These are phyloP conservation scores for Pipra filicauda DNA, from an alignment of 2,113 vertebrate species.

Conservation along the genomic window DNA sequence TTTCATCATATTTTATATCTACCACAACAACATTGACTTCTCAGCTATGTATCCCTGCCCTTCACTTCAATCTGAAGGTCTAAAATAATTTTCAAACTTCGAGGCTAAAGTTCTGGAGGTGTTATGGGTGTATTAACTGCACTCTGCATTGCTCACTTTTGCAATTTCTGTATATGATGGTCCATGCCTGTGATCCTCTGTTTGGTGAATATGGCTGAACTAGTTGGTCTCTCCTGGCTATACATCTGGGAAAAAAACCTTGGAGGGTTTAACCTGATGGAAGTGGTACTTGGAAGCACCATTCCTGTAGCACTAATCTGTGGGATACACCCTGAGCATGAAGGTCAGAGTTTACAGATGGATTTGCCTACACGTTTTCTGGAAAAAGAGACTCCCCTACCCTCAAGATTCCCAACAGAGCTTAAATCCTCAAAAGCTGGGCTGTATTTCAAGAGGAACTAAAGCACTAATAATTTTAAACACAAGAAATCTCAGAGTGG, in stretches of 20 bases:
- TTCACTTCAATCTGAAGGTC: neutral
- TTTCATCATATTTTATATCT: neutral
- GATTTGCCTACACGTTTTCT: neutral
- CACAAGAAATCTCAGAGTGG: neutral
- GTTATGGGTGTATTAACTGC: neutral
- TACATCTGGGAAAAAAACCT: neutral
- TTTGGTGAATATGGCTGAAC: neutral
- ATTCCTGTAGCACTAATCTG: neutral
- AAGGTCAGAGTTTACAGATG: neutral
- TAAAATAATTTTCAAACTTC: neutral
- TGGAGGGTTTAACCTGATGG: neutral
- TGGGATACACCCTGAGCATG: neutral
- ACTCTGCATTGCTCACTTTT: accelerated
- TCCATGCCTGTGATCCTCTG: neutral
- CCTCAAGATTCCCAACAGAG: neutral
- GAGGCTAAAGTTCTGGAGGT: neutral
- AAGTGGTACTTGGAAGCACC: neutral
- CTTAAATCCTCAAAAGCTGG: neutral
- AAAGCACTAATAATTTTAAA: neutral
- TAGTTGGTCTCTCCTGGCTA: neutral
- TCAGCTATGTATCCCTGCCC: neutral
- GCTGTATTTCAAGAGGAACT: neutral
- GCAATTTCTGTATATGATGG: neutral
- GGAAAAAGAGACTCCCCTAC: neutral
- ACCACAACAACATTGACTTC: neutral